Conservation (phyloP, 2,113 vertebrate species). For the Thalassarche chlororhynchos region DNA sequence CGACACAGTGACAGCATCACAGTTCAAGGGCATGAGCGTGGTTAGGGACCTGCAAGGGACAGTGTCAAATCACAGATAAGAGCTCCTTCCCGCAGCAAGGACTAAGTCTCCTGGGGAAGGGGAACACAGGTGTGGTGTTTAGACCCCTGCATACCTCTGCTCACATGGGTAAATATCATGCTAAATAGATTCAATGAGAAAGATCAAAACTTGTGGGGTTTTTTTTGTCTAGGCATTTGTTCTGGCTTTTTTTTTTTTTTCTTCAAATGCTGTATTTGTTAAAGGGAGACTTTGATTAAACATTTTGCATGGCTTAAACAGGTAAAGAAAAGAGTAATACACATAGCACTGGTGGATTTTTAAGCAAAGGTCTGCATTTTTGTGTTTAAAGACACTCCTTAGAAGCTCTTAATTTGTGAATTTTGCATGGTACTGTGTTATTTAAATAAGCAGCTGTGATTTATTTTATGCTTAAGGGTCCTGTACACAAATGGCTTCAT, state of each 20-base stretch:
- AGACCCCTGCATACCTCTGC: background rate
- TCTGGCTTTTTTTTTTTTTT: background rate
- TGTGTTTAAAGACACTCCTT: background rate
- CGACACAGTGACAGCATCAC: accelerated
- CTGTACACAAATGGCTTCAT: constrained; percentile 53
- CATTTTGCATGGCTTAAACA: constrained; percentile 31
- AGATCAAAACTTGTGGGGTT: background rate
- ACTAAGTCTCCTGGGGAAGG: background rate
- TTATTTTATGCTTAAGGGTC: constrained; percentile 60
- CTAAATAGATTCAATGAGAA: background rate
- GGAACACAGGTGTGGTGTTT: background rate
- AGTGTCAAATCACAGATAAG: background rate
- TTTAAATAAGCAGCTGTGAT: constrained; percentile 21
- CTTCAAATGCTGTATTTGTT: background rate
- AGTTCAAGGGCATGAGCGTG: accelerated
- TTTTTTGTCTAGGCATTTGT: background rate
- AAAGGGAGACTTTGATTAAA: constrained; percentile 29
- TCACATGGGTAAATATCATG: background rate
- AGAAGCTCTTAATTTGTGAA: background rate
- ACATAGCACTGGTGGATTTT: background rate
- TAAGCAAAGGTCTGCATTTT: constrained; percentile 16
- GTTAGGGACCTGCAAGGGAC: background rate
- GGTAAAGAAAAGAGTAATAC: background rate
- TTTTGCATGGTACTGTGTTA: constrained; percentile 17
- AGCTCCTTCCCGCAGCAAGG: background rate